These are phyloP conservation scores for Phyllotis vaccarum DNA, from an alignment of 2,797 vertebrate species.

Conservation along the genomic window DNA sequence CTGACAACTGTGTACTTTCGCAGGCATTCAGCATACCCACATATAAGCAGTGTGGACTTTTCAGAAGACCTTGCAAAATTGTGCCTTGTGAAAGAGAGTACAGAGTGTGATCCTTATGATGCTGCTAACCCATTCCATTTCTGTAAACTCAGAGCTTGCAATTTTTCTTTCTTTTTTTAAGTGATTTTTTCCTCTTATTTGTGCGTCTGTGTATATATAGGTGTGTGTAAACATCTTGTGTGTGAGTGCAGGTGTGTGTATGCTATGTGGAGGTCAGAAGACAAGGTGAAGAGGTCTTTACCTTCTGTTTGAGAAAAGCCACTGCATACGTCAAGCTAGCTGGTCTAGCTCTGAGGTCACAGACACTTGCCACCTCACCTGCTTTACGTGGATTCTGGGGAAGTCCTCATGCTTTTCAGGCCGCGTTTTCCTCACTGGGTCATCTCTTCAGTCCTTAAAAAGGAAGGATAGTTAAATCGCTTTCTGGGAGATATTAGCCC, in stretches of 20 bases:
- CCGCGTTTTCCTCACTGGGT: neutral
- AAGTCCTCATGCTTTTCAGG: too few relatives aligned
- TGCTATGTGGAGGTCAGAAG: neutral
- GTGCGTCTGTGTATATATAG: neutral
- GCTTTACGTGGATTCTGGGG: neutral
- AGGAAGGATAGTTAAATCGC: neutral
- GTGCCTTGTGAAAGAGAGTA: conserved; percentile 49
- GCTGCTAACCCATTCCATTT: neutral
- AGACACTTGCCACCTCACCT: neutral
- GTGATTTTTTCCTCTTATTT: neutral
- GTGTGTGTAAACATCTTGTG: neutral
- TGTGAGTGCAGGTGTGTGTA: neutral
- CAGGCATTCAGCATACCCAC: neutral
- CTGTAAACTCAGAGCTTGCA: neutral
- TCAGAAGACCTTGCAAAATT: conserved; percentile 32
- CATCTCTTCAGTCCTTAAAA: neutral
- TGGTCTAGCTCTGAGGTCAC: neutral
- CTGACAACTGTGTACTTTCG: neutral
- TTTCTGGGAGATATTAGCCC: neutral
- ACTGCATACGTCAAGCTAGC: neutral
- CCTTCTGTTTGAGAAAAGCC: neutral
- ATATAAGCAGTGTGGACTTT: conserved; percentile 2
- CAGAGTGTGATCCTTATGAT: neutral
- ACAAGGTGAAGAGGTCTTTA: neutral
- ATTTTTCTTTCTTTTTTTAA: neutral